Conservation (phyloP, 2,888 invertebrate genomes). For the Eupsilia transversa region DNA sequence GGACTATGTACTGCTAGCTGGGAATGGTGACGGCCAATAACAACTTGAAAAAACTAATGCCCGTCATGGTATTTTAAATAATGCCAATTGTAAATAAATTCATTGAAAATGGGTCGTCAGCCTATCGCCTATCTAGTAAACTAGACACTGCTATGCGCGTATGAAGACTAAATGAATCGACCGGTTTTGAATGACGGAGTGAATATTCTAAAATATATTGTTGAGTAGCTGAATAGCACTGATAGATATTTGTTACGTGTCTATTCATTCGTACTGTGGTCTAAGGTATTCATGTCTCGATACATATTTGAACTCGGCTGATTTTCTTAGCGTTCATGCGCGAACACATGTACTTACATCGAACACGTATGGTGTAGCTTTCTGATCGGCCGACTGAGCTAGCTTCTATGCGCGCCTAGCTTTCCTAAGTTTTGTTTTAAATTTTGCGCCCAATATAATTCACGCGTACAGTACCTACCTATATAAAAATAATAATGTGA, state of each 20-base stretch:
- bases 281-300: background rate
- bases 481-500: background rate
- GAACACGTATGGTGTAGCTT: slow-evolving; percentile 26
- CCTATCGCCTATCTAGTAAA: slow-evolving; percentile 41
- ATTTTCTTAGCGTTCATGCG: slow-evolving; percentile 54
- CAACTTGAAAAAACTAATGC: background rate
- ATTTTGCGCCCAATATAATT: slow-evolving; percentile 38
- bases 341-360: slow-evolving; percentile 23
- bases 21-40: slow-evolving; percentile 15
- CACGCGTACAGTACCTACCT: slow-evolving; percentile 8
- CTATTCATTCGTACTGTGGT: background rate
- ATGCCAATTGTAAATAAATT: background rate
- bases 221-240: background rate
- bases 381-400: slow-evolving; percentile 47
- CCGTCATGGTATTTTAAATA: background rate
- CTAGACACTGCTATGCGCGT: slow-evolving; percentile 40
- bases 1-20: slow-evolving; percentile 30
- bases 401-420: slow-evolving; percentile 53
- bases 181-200: slow-evolving; percentile 14
- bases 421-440: slow-evolving; percentile 1
- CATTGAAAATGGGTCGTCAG: slow-evolving; percentile 22
- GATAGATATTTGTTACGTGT: background rate
- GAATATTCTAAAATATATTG: background rate
- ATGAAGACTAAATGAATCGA: slow-evolving; percentile 56
- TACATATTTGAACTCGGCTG: slow-evolving; percentile 37